phyloP scores from a whole-genome alignment of 2,797 vertebrate genomes.

The Tarsius wallacei region DNA sequence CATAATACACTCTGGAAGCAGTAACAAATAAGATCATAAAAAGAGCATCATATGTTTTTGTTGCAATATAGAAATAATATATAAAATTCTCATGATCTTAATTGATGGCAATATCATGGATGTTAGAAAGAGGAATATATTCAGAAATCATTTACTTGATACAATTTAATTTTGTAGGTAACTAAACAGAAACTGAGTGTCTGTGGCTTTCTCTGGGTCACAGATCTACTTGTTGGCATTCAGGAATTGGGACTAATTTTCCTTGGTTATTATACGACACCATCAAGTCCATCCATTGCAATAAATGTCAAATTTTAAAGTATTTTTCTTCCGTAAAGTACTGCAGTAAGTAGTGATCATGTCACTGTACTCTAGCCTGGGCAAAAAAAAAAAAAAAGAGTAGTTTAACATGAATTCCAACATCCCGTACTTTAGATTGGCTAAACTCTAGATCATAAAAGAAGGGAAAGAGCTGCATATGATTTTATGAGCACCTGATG shows the following conservation, averaged over 20 bases:
- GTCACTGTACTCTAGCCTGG: no score
- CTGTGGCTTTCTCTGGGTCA: not conserved
- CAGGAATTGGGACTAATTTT: not conserved
- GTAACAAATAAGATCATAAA: not conserved
- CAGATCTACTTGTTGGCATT: not conserved
- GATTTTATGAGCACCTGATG: not conserved
- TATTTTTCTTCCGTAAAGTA: not conserved
- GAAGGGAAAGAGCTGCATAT: not conserved
- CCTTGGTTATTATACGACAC: not conserved
- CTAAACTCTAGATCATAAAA: not conserved
- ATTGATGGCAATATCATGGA: not conserved
- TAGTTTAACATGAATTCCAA: slow-evolving; percentile 37
- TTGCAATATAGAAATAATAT: not conserved
- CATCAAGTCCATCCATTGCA: not conserved
- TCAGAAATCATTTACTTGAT: not conserved
- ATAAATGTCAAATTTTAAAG: not conserved
- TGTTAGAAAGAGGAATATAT: not conserved
- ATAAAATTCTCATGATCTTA: not conserved
- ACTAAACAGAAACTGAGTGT: not conserved
- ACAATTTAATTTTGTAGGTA: not conserved
- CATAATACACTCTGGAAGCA: not conserved
- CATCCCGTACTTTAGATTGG: not conserved
- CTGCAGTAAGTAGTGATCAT: not conserved
- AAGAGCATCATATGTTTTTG: not conserved
- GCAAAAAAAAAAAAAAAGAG: slow-evolving; percentile 29